A percentile compares a stretch with the other conserved stretches of the same genome.
These are phyloP conservation scores for Melitaea cinxia DNA, from an alignment of 1,140 invertebrate genomes.

Conservation along the genomic window DNA sequence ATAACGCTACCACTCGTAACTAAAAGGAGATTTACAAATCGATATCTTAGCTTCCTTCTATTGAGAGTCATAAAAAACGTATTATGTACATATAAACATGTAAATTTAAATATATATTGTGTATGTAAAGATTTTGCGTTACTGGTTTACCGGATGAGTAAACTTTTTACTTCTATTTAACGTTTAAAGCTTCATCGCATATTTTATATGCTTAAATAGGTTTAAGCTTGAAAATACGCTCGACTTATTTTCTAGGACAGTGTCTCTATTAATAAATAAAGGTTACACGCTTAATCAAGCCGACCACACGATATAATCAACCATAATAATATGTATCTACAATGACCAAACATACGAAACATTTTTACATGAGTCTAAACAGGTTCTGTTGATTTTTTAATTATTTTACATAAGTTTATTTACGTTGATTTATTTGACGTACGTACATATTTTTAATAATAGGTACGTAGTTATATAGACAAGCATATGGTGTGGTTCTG, in stretches of 20 bases:
- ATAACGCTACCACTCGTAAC: conserved; percentile 17
- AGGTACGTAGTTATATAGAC: too few species aligned
- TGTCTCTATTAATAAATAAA: conserved; percentile 74
- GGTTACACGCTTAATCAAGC: conserved; percentile 69
- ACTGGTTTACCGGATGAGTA: conserved; percentile 15
- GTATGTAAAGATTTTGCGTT: conserved; percentile 1
- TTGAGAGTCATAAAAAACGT: background rate
- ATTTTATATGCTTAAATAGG: conserved; percentile 64
- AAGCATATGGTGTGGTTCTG: too few species aligned
- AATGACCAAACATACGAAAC: background rate
- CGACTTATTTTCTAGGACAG: conserved; percentile 74
- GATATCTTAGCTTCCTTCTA: conserved; percentile 42
- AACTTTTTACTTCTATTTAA: conserved; percentile 31
- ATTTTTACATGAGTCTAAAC: too few species aligned
- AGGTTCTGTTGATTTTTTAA: too few species aligned
- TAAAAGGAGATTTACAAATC: conserved; percentile 45
- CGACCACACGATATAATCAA: conserved; percentile 12
- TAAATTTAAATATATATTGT: background rate
- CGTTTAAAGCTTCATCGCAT: conserved; percentile 59
- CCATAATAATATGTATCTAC: conserved; percentile 4
- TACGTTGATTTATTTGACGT: too few species aligned
- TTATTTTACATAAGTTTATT: too few species aligned
- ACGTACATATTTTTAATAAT: too few species aligned
- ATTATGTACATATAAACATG: conserved; percentile 1
- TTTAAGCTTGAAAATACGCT: conserved; percentile 69